A percentile compares a stretch with the other conserved stretches of the same genome.
These are phyloP conservation scores for Corythornis cristatus DNA, from an alignment of 2,113 vertebrate genomes.

Conservation along the genomic window DNA sequence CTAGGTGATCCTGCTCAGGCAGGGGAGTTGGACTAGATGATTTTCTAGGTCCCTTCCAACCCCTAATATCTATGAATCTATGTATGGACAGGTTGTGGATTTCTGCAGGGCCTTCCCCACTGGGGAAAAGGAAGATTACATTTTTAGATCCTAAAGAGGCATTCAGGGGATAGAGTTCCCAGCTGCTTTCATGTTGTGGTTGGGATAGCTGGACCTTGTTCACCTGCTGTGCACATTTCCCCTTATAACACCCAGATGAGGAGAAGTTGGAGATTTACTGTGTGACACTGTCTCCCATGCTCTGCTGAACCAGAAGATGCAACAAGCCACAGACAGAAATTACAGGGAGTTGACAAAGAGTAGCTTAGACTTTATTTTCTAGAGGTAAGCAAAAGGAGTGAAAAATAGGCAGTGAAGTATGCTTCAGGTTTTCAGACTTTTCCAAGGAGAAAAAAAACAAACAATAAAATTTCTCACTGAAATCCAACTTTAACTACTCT, in stretches of 20 bases:
- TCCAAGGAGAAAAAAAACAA: background rate
- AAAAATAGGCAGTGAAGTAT: background rate
- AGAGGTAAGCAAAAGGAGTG: background rate
- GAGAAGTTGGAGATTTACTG: background rate
- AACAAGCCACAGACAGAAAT: background rate
- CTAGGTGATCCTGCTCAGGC: no score
- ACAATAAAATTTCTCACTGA: background rate
- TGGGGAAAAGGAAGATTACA: background rate
- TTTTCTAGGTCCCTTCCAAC: no score
- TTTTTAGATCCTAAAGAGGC: background rate
- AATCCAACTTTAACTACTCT: background rate
- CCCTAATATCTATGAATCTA: no score
- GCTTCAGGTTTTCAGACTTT: background rate
- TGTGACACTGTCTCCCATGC: background rate
- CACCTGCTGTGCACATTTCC: background rate
- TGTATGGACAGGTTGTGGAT: background rate
- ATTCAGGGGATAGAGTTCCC: background rate
- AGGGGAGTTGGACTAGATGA: no score
- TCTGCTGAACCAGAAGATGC: background rate
- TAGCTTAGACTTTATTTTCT: background rate
- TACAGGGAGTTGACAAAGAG: background rate
- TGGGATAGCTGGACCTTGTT: background rate
- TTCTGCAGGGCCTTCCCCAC: background rate
- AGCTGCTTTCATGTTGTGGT: background rate
- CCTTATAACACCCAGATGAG: background rate